Conservation (phyloP, 2,797 vertebrate species). For the Phylloscopus collybita region DNA sequence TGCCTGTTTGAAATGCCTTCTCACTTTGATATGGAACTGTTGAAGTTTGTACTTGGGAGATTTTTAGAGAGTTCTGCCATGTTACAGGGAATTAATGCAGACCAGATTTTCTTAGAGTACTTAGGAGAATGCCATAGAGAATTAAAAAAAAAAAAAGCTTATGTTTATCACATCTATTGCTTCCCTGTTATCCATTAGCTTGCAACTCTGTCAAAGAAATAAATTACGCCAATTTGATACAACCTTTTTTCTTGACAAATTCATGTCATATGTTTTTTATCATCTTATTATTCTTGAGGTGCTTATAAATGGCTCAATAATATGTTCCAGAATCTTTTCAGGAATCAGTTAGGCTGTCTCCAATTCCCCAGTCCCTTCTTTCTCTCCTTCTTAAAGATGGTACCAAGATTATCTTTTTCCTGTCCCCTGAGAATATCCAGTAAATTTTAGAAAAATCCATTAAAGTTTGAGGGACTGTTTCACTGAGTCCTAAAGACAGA, state of each 20-base stretch:
- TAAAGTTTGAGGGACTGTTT: background rate
- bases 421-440: background rate
- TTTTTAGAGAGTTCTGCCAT: background rate
- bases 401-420: background rate
- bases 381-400: conserved; percentile 45
- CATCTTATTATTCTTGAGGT: conserved; percentile 47
- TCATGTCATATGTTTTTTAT: conserved; percentile 58
- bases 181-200: conserved; percentile 59
- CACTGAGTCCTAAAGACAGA: background rate
- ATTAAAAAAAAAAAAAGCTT: background rate
- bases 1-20: background rate
- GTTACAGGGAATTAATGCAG: conserved; percentile 18
- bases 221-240: conserved; percentile 22
- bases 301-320: conserved; percentile 54
- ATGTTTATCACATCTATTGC: conserved; percentile 28
- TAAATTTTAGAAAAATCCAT: background rate
- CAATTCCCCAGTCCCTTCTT: conserved; percentile 17
- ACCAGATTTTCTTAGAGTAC: background rate
- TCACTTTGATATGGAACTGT: background rate
- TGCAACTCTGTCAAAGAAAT: conserved; percentile 49
- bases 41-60: background rate
- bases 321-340: conserved; percentile 58
- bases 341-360: conserved; percentile 18
- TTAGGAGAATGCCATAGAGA: background rate
- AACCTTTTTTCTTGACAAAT: conserved; percentile 46